phyloP scores from a whole-genome alignment of 1,140 invertebrate genomes.

The Drosophila kohkoa region DNA sequence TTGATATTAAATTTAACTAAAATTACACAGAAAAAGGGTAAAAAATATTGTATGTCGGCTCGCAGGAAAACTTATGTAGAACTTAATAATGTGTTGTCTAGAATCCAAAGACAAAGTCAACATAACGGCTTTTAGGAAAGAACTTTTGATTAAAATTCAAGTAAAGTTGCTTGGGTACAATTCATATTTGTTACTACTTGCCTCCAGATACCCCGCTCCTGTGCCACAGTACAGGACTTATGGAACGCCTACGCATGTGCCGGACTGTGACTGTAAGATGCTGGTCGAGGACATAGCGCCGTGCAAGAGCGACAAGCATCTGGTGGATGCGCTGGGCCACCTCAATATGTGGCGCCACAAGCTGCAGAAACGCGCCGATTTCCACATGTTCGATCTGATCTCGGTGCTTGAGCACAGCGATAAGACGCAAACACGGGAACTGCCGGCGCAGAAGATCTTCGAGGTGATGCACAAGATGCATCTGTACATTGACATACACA shows the following conservation, averaged over 20 bases:
- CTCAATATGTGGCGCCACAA: slow-evolving; percentile 60
- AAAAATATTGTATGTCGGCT: too few relatives aligned
- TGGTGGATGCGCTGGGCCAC: slow-evolving; percentile 52
- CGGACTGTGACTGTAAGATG: slow-evolving; percentile 51
- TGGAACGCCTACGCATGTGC: slow-evolving; percentile 12
- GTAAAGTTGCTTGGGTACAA: too few relatives aligned
- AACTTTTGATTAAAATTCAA: too few relatives aligned
- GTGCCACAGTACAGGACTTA: slow-evolving; percentile 50
- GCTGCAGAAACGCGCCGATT: slow-evolving; percentile 46
- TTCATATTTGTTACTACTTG: background rate
- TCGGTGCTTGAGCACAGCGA: slow-evolving; percentile 54
- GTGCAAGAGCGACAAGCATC: slow-evolving; percentile 20
- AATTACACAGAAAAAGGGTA: too few relatives aligned
- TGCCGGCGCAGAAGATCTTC: slow-evolving; percentile 46
- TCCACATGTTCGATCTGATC: slow-evolving; percentile 55
- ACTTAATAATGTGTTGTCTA: too few relatives aligned
- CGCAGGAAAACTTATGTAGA: too few relatives aligned
- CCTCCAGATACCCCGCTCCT: slow-evolving; percentile 43
- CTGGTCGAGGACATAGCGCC: slow-evolving; percentile 54
- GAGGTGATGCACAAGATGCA: slow-evolving; percentile 47
- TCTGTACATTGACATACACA: slow-evolving; percentile 47
- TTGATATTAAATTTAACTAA: too few relatives aligned
- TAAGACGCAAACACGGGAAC: slow-evolving; percentile 36
- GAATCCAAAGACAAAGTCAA: too few relatives aligned
- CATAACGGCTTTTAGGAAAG: too few relatives aligned